Conservation (phyloP, 2,797 vertebrate genomes). For the Hydrophis major region DNA sequence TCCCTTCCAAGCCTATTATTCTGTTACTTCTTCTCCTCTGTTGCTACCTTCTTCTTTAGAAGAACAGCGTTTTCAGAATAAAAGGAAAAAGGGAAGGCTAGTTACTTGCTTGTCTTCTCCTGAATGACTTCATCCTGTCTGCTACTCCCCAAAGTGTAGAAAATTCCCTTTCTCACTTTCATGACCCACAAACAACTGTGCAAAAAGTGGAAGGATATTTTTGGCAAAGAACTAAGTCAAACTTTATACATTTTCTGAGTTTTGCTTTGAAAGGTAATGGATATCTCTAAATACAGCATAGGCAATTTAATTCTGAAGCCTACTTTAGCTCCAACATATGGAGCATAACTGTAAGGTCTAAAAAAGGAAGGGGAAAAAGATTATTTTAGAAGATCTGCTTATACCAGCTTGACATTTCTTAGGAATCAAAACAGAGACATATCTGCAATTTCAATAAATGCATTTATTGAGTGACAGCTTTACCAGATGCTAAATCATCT, state of each 20-base stretch:
- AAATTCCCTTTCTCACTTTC: not conserved
- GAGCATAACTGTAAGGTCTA: not conserved
- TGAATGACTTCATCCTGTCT: not conserved
- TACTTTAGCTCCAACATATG: not conserved
- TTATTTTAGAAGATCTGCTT: not conserved
- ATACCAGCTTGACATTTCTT: constrained; percentile 4
- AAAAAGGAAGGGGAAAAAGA: not conserved
- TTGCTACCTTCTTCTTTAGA: not conserved
- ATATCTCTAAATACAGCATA: not conserved
- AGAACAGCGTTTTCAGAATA: not conserved
- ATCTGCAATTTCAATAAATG: not conserved
- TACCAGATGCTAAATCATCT: not conserved
- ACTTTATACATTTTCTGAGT: not conserved
- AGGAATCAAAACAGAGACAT: not conserved
- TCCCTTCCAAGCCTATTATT: not conserved
- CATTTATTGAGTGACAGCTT: not conserved
- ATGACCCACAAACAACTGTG: not conserved
- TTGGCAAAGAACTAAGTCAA: not conserved
- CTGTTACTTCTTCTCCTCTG: not conserved
- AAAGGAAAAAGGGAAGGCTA: not conserved
- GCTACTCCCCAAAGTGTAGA: not conserved
- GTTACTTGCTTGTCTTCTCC: not conserved
- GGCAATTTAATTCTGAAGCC: fast-evolving
- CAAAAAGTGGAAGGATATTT: not conserved
- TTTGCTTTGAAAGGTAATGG: not conserved